These are phyloP conservation scores for Ditylenchus dipsaci DNA, from an alignment of 1,140 invertebrate genomes.

Conservation along the genomic window DNA sequence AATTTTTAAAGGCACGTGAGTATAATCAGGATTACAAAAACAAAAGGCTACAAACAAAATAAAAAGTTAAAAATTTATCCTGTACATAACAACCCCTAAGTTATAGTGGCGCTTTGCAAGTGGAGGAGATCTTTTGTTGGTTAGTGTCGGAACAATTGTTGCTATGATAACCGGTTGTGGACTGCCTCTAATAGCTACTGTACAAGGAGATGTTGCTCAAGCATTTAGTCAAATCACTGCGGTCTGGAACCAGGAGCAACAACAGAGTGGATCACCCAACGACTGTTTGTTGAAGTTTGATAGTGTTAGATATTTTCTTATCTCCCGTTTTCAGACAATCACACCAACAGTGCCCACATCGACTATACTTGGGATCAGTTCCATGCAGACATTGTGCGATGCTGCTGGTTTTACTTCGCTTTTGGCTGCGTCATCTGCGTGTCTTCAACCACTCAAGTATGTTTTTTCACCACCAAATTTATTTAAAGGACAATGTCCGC, in stretches of 20 bases:
- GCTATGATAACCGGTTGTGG: slow-evolving; percentile 52
- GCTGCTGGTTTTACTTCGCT: slow-evolving; percentile 48
- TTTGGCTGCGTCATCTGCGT: slow-evolving; percentile 52
- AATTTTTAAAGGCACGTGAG: no score
- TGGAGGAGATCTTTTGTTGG: slow-evolving; percentile 32
- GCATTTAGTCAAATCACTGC: background rate
- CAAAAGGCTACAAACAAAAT: no score
- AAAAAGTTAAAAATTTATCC: no score
- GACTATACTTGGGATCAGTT: slow-evolving; percentile 48
- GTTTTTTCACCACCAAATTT: no score
- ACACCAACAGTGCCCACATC: background rate
- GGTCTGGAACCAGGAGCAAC: background rate
- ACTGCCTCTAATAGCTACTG: slow-evolving; percentile 50
- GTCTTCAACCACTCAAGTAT: slow-evolving; percentile 52
- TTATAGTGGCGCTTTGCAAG: slow-evolving; percentile 30
- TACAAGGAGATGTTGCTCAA: slow-evolving; percentile 54
- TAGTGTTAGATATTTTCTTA: no score
- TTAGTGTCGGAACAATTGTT: slow-evolving; percentile 31
- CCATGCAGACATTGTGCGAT: slow-evolving; percentile 37
- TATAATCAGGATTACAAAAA: no score
- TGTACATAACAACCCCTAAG: no score
- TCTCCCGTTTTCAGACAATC: background rate
- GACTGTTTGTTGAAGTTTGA: slow-evolving; percentile 15
- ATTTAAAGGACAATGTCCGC: no score
- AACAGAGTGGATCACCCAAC: background rate